Conservation (phyloP, 37 sponge, comb jelly and placozoan genomes). For the Agelas oroides region DNA sequence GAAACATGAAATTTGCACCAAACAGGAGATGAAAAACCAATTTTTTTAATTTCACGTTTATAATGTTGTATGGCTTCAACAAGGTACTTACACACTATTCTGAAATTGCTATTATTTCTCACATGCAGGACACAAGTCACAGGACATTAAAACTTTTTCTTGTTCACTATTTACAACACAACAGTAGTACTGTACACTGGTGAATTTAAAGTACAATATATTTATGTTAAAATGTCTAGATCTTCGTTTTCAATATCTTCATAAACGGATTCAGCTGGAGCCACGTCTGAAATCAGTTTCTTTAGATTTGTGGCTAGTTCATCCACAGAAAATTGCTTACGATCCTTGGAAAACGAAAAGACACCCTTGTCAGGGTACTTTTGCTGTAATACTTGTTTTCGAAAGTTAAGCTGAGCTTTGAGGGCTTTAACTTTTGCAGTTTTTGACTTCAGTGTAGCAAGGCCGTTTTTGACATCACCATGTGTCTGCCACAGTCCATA, state of each 20-base stretch:
- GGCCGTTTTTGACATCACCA: background rate
- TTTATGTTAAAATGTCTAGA: slow-evolving; percentile 5
- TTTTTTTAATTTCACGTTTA: too few species aligned
- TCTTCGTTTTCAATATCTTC: slow-evolving; percentile 9
- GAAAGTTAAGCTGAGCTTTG: slow-evolving; percentile 7
- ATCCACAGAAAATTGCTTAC: background rate
- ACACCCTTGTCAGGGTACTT: background rate
- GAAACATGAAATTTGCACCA: too few species aligned
- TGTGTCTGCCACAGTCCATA: slow-evolving; percentile 14
- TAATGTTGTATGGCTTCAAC: too few species aligned
- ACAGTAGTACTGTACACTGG: too few species aligned
- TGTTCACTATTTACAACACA: too few species aligned
- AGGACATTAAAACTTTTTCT: too few species aligned
- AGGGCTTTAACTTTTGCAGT: background rate
- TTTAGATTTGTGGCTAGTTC: background rate
- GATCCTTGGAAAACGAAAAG: background rate
- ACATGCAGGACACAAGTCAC: too few species aligned
- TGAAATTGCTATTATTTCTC: too few species aligned
- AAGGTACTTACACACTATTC: too few species aligned
- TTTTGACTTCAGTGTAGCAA: background rate
- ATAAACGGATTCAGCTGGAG: background rate
- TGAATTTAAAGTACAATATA: too few species aligned
- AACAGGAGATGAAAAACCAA: too few species aligned
- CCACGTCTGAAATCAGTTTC: background rate
- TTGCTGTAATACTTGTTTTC: background rate